These are phyloP conservation scores for Timema podura DNA, from an alignment of 2,888 invertebrate genomes.

Conservation along the genomic window DNA sequence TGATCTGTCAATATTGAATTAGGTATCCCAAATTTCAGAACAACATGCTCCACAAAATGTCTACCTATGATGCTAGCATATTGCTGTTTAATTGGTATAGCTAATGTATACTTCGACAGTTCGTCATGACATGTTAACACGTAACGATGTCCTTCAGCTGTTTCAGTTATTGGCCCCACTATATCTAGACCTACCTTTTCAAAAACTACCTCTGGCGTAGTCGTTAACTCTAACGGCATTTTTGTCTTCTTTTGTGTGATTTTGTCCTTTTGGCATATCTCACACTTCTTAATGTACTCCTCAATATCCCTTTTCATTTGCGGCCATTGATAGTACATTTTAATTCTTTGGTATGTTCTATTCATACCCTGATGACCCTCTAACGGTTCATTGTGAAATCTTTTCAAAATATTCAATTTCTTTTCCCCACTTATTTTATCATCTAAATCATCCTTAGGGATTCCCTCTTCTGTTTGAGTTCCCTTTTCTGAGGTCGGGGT, in stretches of 20 bases:
- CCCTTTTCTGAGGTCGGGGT: background rate
- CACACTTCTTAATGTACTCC: background rate
- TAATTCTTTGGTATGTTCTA: conserved; percentile 1
- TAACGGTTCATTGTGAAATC: background rate
- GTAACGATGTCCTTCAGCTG: background rate
- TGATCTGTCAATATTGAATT: background rate
- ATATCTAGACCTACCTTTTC: background rate
- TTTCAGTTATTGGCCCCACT: background rate
- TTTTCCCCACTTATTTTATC: background rate
- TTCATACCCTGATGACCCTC: conserved; percentile 10
- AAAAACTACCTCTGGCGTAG: background rate
- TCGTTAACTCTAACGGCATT: background rate
- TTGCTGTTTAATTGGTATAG: background rate
- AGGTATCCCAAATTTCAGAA: conserved; percentile 1
- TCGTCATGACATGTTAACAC: background rate
- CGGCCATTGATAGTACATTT: conserved; percentile 1
- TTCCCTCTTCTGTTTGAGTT: background rate
- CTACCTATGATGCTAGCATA: background rate
- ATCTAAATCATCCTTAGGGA: too few species aligned
- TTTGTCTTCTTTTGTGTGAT: background rate
- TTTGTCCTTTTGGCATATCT: background rate
- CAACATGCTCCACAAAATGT: background rate
- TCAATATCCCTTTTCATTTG: conserved; percentile 12
- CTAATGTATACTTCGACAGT: background rate
- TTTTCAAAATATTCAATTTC: background rate